Percentiles rank a stretch among this genome's conserved stretches.
These are phyloP conservation scores for Pempheris klunzingeri DNA, from an alignment of 2,797 vertebrate genomes.

Conservation along the genomic window DNA sequence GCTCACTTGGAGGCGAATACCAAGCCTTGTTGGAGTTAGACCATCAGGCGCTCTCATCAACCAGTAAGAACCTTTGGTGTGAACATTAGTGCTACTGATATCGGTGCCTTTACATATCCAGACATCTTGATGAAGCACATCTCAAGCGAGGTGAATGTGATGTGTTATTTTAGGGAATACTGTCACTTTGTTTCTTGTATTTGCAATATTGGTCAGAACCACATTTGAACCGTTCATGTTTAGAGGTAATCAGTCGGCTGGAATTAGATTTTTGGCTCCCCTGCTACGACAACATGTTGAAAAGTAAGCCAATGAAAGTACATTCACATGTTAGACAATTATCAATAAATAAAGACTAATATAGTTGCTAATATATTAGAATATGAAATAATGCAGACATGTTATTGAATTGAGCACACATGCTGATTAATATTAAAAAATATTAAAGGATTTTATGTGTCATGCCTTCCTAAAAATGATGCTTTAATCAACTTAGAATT, in stretches of 20 bases:
- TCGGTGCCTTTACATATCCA: background rate
- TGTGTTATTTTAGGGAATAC: background rate
- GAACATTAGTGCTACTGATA: background rate
- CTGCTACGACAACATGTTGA: background rate
- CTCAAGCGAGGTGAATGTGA: background rate
- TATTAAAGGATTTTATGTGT: background rate
- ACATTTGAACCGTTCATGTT: background rate
- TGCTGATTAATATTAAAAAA: background rate
- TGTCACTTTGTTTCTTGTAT: background rate
- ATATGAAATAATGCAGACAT: background rate
- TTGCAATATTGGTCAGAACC: too few relatives aligned
- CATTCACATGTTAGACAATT: background rate
- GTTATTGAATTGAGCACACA: too few relatives aligned
- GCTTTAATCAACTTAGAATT: background rate
- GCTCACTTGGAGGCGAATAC: constrained; percentile 93
- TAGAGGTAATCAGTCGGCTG: too few relatives aligned
- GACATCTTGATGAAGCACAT: background rate
- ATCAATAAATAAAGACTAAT: background rate
- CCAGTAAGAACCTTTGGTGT: constrained; percentile 53
- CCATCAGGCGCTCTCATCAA: constrained; percentile 66
- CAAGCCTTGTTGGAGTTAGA: constrained; percentile 89
- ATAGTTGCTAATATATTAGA: background rate
- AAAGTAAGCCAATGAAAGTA: background rate
- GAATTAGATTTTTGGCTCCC: background rate
- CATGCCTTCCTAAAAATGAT: background rate